phyloP scores from a whole-genome alignment of 2,888 invertebrate genomes.

The Nipponacmea schrenckii region DNA sequence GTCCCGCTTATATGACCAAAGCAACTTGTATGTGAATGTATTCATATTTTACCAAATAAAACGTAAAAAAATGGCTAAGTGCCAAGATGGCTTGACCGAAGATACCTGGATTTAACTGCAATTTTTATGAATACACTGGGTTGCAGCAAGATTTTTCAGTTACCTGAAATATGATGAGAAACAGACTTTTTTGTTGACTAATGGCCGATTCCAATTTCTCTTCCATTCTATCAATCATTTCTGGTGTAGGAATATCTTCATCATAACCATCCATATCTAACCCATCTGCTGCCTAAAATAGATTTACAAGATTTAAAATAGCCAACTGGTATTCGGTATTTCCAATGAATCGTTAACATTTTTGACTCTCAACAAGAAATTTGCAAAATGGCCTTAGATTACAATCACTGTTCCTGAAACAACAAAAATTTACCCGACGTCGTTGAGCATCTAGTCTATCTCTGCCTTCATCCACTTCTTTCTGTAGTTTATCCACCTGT shows the following conservation, averaged over 20 bases:
- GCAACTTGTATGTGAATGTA: no score
- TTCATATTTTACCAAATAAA: no score
- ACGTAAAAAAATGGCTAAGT: no score
- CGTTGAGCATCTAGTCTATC: constrained; percentile 79
- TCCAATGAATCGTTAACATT: no score
- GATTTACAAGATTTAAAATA: neutral
- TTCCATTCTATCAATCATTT: constrained; percentile 95
- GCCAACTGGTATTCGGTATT: no score
- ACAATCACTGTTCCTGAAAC: no score
- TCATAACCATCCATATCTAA: constrained; percentile 61
- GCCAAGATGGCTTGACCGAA: no score
- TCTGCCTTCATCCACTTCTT: constrained; percentile 84
- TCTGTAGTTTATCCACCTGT: constrained; percentile 83
- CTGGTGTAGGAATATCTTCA: constrained; percentile 75
- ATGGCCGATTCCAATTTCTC: constrained; percentile 93
- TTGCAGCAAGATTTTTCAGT: neutral
- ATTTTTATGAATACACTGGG: no score
- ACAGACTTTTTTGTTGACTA: constrained; percentile 95
- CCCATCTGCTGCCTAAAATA: constrained; percentile 52
- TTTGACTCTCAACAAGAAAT: no score
- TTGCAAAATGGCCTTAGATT: no score
- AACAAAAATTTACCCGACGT: constrained; percentile 53
- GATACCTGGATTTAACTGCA: no score
- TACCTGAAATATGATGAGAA: constrained; percentile 94
- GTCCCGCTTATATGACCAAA: no score